Evolutionary conservation across 1,140 invertebrate species (phyloP), one percentile per base, ranked within the genome.

Genomic region (Zaprionus africanus): DNA sequence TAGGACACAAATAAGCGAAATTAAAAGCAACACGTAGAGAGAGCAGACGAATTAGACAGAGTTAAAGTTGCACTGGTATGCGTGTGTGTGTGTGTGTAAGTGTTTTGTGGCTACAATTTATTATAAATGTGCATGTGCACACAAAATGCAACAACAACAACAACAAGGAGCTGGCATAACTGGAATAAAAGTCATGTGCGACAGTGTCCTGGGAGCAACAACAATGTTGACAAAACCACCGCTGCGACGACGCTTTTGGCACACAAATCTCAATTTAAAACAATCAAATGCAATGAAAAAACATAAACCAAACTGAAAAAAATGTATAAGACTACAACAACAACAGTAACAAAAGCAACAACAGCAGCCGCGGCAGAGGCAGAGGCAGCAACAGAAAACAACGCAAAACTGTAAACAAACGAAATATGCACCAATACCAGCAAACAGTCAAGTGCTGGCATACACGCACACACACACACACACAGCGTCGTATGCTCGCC

Each of bases 221-320:
- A 61, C 57, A 67, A 51, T 59, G 41, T 71, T 36, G 34, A 51
- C 64, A 79, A 76, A 13, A 34, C 57, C 54, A 60, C 75, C 41
- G 49, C 46, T 68, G 73, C 65, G 63, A 53, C 65, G 70, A 53
- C 65, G 74, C 74, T 80, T 82, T 78, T 88, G 75, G 74, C 74
- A 80, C 78, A 87, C 84, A 87, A 88, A 87, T 87, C 78, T 88
- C 65, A 87, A 83, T 87, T 87, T 87, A 87, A 88, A 87, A 87
- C 84, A 88, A 87, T 87, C 80, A 87, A 87, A 88, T 79, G 77
- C 77, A 81, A 81, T 83, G 80, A 67, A 84, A 73, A 80, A 82
- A 59, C 68, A 82, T 63, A 77, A 86, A 74, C 54, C 49, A 36
- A 65, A 53, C 59, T 65, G 26, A 73, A 77, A 68, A 78, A 69